Evolutionary conservation across 1,140 invertebrate genomes (phyloP).

Genomic region (Cherax quadricarinatus): DNA sequence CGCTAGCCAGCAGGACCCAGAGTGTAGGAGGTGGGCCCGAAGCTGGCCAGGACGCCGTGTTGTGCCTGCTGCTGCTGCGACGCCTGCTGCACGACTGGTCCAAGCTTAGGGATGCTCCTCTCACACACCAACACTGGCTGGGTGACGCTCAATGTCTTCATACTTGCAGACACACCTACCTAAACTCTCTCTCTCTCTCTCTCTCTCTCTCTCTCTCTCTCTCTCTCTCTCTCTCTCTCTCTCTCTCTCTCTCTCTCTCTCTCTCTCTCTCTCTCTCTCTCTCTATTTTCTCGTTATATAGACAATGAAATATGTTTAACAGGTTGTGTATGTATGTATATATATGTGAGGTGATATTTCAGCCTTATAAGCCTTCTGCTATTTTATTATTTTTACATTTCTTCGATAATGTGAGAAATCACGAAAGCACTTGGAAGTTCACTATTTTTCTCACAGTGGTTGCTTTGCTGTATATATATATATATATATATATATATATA

Average conservation of each 20-base stretch:
- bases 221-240: neutral
- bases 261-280: neutral
- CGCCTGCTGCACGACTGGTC: conserved; percentile 26
- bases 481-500: too few relatives aligned
- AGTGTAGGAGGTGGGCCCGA: neutral
- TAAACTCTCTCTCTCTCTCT: neutral
- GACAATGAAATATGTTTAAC: too few relatives aligned
- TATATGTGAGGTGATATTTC: too few relatives aligned
- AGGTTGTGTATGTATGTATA: too few relatives aligned
- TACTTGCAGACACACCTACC: too few relatives aligned
- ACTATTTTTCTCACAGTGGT: too few relatives aligned
- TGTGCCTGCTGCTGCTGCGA: neutral
- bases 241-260: neutral
- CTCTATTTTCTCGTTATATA: neutral
- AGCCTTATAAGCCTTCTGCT: too few relatives aligned
- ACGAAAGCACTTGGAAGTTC: too few relatives aligned
- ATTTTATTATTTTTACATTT: too few relatives aligned
- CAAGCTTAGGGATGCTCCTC: neutral
- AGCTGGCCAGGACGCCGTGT: neutral
- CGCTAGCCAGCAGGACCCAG: neutral
- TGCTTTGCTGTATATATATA: too few relatives aligned
- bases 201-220: neutral
- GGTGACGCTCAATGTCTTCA: neutral
- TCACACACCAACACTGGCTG: neutral
- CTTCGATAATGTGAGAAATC: too few relatives aligned